Conservation (phyloP, 1,140 invertebrate genomes). For the Solenopsis invicta region DNA sequence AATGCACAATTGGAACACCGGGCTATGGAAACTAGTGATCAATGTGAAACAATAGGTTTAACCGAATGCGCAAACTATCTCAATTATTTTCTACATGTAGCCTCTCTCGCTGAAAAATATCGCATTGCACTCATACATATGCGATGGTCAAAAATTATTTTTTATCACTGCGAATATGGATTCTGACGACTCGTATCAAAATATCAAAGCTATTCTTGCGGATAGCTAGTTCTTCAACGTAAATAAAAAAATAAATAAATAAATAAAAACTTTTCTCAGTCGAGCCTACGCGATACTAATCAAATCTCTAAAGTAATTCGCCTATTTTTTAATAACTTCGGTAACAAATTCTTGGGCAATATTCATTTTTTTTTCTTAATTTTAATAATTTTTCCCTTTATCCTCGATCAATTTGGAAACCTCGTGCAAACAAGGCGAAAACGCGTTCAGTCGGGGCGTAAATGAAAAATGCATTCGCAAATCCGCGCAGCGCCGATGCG, state of each 20-base stretch:
- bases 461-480: conserved; percentile 45
- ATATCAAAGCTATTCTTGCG: background rate
- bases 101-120: background rate
- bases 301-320: background rate
- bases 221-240: background rate
- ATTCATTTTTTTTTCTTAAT: background rate
- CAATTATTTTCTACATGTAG: conserved; percentile 6
- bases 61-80: conserved; percentile 39
- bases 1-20: conserved; percentile 38
- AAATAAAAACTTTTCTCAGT: background rate
- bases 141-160: background rate
- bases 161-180: background rate
- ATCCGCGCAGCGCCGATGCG: conserved; percentile 20
- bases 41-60: conserved; percentile 54
- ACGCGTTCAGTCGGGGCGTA: conserved; percentile 20
- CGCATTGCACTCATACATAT: background rate
- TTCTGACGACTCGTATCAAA: background rate
- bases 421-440: conserved; percentile 16
- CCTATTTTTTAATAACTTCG: background rate
- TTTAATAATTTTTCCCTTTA: background rate
- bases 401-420: conserved; percentile 10
- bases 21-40: conserved; percentile 35
- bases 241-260: conserved; percentile 23
- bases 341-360: background rate
- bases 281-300: background rate